Percentiles rank a stretch among this genome's conserved stretches.
Conservation (phyloP, 92 coral and sea anemone genomes). For the Siderastrea radians region DNA sequence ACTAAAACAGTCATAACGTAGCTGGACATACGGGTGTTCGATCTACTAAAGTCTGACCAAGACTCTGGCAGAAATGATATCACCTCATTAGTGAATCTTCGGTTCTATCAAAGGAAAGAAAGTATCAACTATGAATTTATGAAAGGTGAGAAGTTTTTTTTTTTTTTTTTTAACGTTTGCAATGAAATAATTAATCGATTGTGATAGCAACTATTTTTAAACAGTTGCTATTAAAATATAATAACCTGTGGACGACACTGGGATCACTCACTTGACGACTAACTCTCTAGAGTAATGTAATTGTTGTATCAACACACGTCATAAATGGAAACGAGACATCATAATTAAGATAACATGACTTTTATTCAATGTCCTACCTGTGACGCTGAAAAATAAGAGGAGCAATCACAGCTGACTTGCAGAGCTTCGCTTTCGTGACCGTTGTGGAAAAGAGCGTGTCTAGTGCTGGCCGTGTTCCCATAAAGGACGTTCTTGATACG, state of each 20-base stretch:
- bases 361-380: neutral
- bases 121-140: neutral
- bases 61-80: neutral
- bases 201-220: too few relatives aligned
- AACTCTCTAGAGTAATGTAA: too few relatives aligned
- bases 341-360: too few relatives aligned
- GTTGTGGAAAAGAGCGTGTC: neutral
- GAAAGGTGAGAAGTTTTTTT: too few relatives aligned
- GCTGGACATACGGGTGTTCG: constrained; percentile 1
- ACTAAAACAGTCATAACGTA: constrained; percentile 6
- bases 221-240: too few relatives aligned
- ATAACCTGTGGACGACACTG: too few relatives aligned
- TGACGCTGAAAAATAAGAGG: neutral
- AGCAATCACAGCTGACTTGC: neutral
- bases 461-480: neutral
- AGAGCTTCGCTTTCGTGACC: neutral
- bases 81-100: neutral
- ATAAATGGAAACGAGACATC: neutral
- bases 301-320: too few relatives aligned
- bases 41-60: neutral
- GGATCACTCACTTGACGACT: too few relatives aligned
- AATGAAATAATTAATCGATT: neutral
- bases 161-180: neutral
- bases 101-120: neutral
- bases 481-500: neutral